phyloP scores from a whole-genome alignment of 2,113 vertebrate genomes.

The Litocranius walleri region DNA sequence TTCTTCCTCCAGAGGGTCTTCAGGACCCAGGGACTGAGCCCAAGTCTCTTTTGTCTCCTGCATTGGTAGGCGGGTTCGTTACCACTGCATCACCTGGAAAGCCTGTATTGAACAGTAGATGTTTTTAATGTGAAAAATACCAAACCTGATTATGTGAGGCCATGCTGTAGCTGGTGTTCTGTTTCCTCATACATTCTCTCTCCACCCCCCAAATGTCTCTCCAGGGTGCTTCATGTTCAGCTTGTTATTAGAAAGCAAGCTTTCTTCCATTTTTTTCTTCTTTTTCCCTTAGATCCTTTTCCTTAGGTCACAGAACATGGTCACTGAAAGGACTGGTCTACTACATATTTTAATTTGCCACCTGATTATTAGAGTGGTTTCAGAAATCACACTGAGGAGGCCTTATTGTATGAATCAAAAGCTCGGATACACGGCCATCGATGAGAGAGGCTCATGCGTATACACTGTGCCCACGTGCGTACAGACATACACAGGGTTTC shows the following conservation, averaged over 20 bases:
- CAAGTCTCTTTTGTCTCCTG: neutral
- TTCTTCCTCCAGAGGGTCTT: neutral
- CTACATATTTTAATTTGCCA: neutral
- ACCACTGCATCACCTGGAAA: neutral
- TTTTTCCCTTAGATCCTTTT: neutral
- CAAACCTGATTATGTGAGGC: neutral
- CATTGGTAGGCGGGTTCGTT: neutral
- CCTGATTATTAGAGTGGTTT: neutral
- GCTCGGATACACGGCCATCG: too few species aligned
- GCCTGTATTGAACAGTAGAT: neutral
- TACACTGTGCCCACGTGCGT: accelerated
- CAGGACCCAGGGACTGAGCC: neutral
- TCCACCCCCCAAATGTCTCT: accelerated
- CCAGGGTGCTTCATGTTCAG: neutral
- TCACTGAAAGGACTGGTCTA: neutral
- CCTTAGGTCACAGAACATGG: neutral
- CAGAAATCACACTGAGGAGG: neutral
- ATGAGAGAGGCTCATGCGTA: neutral
- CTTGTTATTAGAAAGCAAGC: neutral
- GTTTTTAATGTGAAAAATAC: neutral
- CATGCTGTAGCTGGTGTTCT: neutral
- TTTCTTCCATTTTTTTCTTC: neutral
- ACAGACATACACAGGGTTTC: neutral
- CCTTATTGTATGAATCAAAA: neutral
- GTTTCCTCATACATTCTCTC: too few species aligned